Evolutionary conservation across 2,797 vertebrate genomes (phyloP), one percentile per base, ranked within the genome.

Genomic region (Enteromius fasciolatus): DNA sequence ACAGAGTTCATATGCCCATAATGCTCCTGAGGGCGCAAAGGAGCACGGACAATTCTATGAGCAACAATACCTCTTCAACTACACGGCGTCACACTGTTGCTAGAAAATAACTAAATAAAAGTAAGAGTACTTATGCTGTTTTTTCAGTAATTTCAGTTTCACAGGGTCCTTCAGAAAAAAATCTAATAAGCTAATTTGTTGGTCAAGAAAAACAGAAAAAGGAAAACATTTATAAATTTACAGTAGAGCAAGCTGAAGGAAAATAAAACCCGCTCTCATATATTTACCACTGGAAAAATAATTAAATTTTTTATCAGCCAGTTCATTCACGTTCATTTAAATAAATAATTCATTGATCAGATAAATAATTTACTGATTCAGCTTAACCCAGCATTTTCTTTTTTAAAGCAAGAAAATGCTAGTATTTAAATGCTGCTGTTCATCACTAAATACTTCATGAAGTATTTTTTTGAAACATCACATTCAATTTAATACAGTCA

Each of bases 21-120:
- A 59, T 57, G 66, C 72, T 80, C 70, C 76, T 72, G 28, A 50
- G 18, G 77, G 46, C 39, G 18, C 18, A 80, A 64, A 20, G 25
- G 76, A 50, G 25, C 57, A 64, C 36, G 82, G 75, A 66, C 78
- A 67, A 76, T 66, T 66, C n/a, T n/a, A 63, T 81, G 68, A 84
- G 36, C 68, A 33, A 88, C 77, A 78, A 69, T 44, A 54, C 17
- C 52, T 33, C 17, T 28, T 57, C 44, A 67, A 14, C 8, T 67
- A n/a, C 61, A 18, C 8, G 48, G 76, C 4, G 11, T 52, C 48
- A 25, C n/a, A 68, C 31, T 31, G 52, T 46, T 67, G 76, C 17
- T 54, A 23, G 17, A 23, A 50, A 20, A 17, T 52, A 66, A 67
- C 28, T 36, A 50, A 23, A 48, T 36, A 36, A 36, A 36, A 36